Evolutionary conservation across 2,797 vertebrate species (phyloP).

Genomic region (Chiloscyllium punctatum): DNA sequence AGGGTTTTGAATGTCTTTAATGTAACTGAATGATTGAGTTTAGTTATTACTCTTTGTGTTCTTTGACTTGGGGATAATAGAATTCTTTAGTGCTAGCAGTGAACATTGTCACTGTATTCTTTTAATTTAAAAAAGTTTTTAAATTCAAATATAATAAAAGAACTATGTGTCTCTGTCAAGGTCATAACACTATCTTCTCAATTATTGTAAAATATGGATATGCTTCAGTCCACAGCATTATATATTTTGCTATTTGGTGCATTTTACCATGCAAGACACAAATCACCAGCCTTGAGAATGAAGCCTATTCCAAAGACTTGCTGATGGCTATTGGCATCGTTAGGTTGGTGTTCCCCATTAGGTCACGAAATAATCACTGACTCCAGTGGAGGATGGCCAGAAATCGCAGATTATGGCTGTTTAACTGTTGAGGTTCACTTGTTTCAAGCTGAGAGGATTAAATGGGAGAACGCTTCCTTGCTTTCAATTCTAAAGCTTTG

Average conservation of each 20-base stretch:
- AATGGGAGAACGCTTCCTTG: background rate
- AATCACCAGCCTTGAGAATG: background rate
- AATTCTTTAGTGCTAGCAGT: too few species aligned
- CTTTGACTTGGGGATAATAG: too few species aligned
- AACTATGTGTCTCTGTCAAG: too few species aligned
- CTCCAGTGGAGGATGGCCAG: background rate
- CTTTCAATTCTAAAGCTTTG: background rate
- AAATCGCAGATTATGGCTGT: background rate
- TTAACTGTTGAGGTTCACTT: background rate
- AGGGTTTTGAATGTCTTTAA: too few species aligned
- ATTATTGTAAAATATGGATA: background rate
- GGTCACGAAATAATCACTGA: background rate
- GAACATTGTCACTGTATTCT: too few species aligned
- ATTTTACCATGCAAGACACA: background rate
- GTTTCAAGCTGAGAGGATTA: background rate
- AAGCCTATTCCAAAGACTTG: background rate
- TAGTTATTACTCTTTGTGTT: too few species aligned
- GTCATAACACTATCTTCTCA: too few species aligned
- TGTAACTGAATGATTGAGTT: too few species aligned
- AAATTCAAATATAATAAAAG: too few species aligned
- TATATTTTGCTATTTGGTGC: background rate
- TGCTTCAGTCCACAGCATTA: background rate
- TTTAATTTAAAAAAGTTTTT: too few species aligned
- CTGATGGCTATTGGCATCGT: background rate
- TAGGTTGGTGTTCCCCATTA: background rate